A percentile compares a stretch with the other conserved stretches of the same genome.
Conservation (phyloP, 2,797 vertebrate genomes). For the Dryobates pubescens region DNA sequence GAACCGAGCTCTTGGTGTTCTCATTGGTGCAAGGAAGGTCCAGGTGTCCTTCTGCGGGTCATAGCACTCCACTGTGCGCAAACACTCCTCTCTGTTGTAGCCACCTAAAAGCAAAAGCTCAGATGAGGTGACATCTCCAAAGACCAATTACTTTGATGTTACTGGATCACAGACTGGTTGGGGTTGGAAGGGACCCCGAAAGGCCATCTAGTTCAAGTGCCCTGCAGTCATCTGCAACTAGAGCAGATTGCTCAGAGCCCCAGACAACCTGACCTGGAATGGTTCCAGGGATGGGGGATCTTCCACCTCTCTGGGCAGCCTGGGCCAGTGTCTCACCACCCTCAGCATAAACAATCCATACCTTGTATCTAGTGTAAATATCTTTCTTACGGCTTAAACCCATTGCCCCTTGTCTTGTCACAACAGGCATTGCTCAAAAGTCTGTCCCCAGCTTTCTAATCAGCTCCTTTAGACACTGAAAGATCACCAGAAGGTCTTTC, state of each 20-base stretch:
- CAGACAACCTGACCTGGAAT: neutral
- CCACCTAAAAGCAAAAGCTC: conserved; percentile 81
- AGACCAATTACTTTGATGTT: neutral
- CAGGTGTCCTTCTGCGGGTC: conserved; percentile 89
- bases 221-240: neutral
- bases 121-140: neutral
- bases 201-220: neutral
- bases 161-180: neutral
- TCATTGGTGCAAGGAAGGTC: conserved; percentile 96
- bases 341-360: too few species aligned
- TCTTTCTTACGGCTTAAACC: neutral
- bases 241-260: neutral
- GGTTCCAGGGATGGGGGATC: neutral
- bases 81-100: conserved; percentile 97
- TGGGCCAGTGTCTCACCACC: too few species aligned
- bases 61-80: conserved; percentile 97
- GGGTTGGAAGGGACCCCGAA: neutral
- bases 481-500: neutral
- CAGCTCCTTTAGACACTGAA: too few species aligned
- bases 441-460: neutral
- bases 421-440: neutral
- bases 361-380: neutral
- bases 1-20: conserved; percentile 95
- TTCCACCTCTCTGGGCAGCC: too few species aligned
- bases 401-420: neutral